Evolutionary conservation across 1,140 invertebrate species (phyloP).

Genomic region (Drosophila ananassae): DNA sequence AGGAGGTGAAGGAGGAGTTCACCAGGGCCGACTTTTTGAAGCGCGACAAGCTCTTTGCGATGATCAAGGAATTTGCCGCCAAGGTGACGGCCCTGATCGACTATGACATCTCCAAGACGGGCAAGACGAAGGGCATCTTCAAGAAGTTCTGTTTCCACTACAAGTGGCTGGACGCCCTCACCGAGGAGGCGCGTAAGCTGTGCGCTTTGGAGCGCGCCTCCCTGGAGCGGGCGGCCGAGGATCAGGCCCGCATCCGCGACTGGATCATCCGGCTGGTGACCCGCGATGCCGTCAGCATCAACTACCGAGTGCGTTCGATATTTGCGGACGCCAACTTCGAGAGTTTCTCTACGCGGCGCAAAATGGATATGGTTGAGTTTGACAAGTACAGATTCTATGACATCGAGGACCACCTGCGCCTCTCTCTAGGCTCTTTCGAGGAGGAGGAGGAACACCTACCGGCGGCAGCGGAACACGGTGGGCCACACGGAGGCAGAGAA

Average conservation of each 20-base stretch:
- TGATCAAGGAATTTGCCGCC: constrained; percentile 51
- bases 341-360: constrained; percentile 80
- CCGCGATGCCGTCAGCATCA: constrained; percentile 74
- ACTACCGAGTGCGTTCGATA: constrained; percentile 84
- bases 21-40: constrained; percentile 38
- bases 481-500: constrained; percentile 6
- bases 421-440: constrained; percentile 48
- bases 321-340: constrained; percentile 77
- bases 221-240: constrained; percentile 75
- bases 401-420: constrained; percentile 59
- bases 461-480: neutral
- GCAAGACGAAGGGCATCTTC: constrained; percentile 69
- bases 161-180: constrained; percentile 62
- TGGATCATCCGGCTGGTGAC: constrained; percentile 84
- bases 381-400: constrained; percentile 75
- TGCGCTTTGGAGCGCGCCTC: constrained; percentile 73
- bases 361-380: constrained; percentile 33
- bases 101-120: constrained; percentile 73
- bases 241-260: constrained; percentile 76
- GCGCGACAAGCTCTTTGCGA: constrained; percentile 32
- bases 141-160: constrained; percentile 79
- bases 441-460: constrained; percentile 25
- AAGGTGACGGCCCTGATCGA: constrained; percentile 69
- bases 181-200: constrained; percentile 79
- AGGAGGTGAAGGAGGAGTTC: constrained; percentile 61